Percentiles rank a stretch among this genome's conserved stretches.
Conservation (phyloP, 2,113 vertebrate genomes). For the Odobenus rosmarus region DNA sequence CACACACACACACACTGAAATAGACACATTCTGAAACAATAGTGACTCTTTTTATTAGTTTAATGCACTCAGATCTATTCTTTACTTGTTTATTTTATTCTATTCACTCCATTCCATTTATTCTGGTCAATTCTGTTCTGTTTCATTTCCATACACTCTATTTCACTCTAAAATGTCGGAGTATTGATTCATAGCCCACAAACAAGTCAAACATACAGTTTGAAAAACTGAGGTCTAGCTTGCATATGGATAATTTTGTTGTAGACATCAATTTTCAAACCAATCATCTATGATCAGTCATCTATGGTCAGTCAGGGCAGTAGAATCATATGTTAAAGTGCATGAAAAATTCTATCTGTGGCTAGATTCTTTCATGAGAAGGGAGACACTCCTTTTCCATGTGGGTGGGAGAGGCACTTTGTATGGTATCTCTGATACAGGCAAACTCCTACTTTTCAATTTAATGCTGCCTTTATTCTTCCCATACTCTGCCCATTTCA, state of each 20-base stretch:
- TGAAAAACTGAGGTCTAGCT: background rate
- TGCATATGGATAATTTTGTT: background rate
- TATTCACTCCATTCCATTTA: background rate
- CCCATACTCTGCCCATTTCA: background rate
- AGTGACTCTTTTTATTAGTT: background rate
- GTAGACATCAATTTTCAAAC: background rate
- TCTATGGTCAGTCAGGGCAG: background rate
- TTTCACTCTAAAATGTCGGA: conserved; percentile 17
- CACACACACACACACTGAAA: background rate
- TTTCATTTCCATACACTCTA: background rate
- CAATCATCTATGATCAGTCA: background rate
- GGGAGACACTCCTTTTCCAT: background rate
- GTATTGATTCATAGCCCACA: background rate
- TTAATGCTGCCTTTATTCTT: background rate
- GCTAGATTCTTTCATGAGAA: conserved; percentile 13
- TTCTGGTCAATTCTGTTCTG: background rate
- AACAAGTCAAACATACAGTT: background rate
- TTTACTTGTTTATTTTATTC: background rate
- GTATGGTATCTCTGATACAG: background rate
- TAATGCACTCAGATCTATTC: background rate
- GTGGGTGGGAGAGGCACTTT: background rate
- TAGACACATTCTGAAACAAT: background rate
- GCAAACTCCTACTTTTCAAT: background rate
- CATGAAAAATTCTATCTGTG: background rate
- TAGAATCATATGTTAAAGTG: background rate